These are phyloP conservation scores for Narcine bancroftii DNA, from an alignment of 2,113 vertebrate genomes.

Conservation along the genomic window DNA sequence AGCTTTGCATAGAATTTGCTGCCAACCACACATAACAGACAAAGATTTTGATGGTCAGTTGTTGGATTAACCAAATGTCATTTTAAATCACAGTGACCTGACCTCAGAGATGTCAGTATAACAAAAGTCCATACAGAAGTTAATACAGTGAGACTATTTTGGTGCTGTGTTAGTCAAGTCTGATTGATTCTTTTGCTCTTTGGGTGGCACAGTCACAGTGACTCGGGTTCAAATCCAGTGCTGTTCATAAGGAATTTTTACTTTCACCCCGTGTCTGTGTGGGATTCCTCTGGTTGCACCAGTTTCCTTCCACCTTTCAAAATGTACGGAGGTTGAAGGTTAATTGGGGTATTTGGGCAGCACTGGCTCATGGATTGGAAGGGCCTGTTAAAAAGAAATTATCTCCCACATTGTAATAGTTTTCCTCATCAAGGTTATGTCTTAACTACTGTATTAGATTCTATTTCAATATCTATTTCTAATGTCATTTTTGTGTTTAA, in stretches of 20 bases:
- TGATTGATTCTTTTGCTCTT: not conserved
- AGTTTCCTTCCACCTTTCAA: too few species aligned
- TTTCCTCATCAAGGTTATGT: not conserved
- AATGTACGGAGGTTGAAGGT: too few species aligned
- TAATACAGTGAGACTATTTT: not conserved
- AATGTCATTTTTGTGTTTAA: not conserved
- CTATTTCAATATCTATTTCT: not conserved
- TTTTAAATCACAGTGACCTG: not conserved
- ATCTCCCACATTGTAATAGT: not conserved
- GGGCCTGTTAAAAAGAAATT: too few species aligned
- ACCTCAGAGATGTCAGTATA: not conserved
- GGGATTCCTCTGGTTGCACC: too few species aligned
- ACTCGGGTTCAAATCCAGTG: too few species aligned
- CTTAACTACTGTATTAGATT: not conserved
- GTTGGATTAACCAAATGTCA: not conserved
- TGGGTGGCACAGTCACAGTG: too few species aligned
- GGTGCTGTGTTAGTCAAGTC: not conserved
- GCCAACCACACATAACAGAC: not conserved
- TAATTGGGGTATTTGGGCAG: too few species aligned
- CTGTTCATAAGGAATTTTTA: too few species aligned
- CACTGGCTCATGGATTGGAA: too few species aligned
- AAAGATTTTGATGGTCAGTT: not conserved
- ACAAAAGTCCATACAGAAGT: not conserved
- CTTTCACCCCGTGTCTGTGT: too few species aligned
- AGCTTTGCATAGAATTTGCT: not conserved